Evolutionary conservation across 1,140 invertebrate species (phyloP).

Genomic region (Camponotus floridanus): DNA sequence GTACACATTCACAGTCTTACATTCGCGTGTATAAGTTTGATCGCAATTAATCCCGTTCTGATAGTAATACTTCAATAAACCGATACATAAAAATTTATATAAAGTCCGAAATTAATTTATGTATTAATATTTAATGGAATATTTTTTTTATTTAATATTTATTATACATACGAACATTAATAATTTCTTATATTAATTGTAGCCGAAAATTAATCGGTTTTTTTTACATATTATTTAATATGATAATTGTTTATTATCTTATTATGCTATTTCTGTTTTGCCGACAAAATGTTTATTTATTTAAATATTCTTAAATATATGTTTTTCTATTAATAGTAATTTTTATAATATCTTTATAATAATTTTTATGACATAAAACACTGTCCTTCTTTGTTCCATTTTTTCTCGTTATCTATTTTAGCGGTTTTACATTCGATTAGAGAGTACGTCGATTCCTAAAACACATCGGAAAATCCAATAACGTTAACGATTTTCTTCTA

Average conservation of each 20-base stretch:
- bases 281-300: not conserved
- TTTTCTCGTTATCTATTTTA: not conserved
- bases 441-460: constrained; percentile 10
- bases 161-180: not conserved
- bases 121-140: constrained; percentile 21
- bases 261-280: not conserved
- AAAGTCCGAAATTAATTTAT: constrained; percentile 31
- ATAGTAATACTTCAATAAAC: not conserved
- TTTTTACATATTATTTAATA: not conserved
- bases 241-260: constrained; percentile 3
- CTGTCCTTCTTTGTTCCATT: not conserved
- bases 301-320: not conserved
- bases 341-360: too few species aligned
- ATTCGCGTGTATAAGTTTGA: constrained; percentile 40
- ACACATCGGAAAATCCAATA: constrained; percentile 66
- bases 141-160: constrained; percentile 11
- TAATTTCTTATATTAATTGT: not conserved
- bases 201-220: not conserved
- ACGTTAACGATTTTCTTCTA: constrained; percentile 70
- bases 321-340: not conserved
- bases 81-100: constrained; percentile 11
- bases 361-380: not conserved
- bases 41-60: constrained; percentile 7
- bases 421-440: constrained; percentile 44
- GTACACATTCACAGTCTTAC: constrained; percentile 41